Base-by-base conservation (phyloP, 2,113 vertebrate genomes). In the Prolemur simus region DNA sequence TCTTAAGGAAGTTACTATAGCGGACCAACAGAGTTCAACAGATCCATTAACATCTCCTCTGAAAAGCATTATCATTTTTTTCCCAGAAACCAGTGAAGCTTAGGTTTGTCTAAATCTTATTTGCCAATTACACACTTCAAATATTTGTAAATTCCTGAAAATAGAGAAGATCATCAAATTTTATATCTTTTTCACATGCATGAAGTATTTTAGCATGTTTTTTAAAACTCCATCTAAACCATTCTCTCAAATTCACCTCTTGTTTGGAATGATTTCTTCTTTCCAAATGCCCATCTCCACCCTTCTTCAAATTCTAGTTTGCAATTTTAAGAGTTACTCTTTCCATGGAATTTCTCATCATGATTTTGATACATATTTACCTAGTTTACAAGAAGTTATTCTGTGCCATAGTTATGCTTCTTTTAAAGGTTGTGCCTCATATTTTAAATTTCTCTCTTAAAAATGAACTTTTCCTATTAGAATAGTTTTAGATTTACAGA, bases 81-180 rank as follows among this genome's bases (percentile, higher is more conserved):
- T 64, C 20, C 90, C 63, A 87, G 89, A 74, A 89, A 94, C 37
- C 17, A 34, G 4, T 95, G 64, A 94, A 87, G 39, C 42, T 68
- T 69, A 91, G n/a, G 78, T 82, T 91, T 89, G 63, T 89, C 25
- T 87, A 93, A 92, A 96, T 91, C 54, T 12, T 93, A 84, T 95
- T 96, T 94, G 45, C 42, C 54, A 89, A 74, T 96, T 89, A 86
- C 73, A 91, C 73, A 85, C 76, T 94, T 96, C 18, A 89, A 84
- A 96, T 89, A 94, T 89, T 54, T 91, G 49, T 76, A 39, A 80
- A 52, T 74, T 94, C 0, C 69, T 73, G 2, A 87, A 96, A 92
- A 66, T 58, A 80, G 87, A 90, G 52, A 49, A 90, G 58, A 49
- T 82, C 6, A 64, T 94, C 64, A 84, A 20, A 92, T 85, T 78